These are phyloP conservation scores for Characodon lateralis DNA, from an alignment of 2,797 vertebrate genomes.

Conservation along the genomic window DNA sequence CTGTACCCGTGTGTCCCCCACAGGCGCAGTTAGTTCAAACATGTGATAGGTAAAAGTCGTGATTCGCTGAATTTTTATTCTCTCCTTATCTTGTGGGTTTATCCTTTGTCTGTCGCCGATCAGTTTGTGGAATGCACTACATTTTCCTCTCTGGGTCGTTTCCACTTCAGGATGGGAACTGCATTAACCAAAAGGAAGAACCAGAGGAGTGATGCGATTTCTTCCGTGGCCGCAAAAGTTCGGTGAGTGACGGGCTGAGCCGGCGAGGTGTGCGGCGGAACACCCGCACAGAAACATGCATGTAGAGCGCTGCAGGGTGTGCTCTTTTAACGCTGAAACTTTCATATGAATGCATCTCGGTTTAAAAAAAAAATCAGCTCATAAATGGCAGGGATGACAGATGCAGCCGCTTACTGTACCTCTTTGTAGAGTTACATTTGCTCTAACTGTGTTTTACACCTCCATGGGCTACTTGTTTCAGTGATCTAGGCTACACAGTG, in stretches of 20 bases:
- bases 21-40: not conserved
- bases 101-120: constrained; percentile 6
- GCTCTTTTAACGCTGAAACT: not conserved
- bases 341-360: not conserved
- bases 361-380: not conserved
- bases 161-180: constrained; percentile 91
- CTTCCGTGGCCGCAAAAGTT: constrained; percentile 95
- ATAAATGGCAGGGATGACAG: not conserved
- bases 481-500: not conserved
- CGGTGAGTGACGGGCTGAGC: constrained; percentile 81
- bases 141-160: constrained; percentile 68
- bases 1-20: not conserved
- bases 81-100: not conserved
- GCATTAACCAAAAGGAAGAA: constrained; percentile 94
- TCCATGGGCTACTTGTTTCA: not conserved
- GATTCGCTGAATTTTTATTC: not conserved
- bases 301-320: not conserved
- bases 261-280: not conserved
- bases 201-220: constrained; percentile 92
- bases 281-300: not conserved
- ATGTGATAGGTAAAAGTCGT: not conserved
- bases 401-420: not conserved
- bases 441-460: not conserved
- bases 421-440: not conserved
- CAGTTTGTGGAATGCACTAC: constrained; percentile 75